Percentiles rank a stretch among this genome's conserved stretches.
phyloP scores from a whole-genome alignment of 23 tunicate species.

The Diplosoma virens region DNA sequence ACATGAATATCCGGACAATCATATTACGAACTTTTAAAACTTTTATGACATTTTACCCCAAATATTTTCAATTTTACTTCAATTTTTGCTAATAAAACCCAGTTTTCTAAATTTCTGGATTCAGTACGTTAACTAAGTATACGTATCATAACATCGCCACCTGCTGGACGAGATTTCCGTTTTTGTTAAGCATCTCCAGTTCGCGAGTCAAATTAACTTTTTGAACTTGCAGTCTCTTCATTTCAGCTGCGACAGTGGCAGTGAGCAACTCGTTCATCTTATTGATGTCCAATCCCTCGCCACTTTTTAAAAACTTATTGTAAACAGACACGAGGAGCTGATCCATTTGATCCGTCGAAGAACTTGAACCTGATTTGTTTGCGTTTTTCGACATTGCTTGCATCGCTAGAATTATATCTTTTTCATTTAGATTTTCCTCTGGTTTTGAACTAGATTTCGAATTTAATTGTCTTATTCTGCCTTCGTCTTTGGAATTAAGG shows the following conservation, averaged over 20 bases:
- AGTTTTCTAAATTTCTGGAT: too few relatives aligned
- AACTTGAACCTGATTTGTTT: background rate
- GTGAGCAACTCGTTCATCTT: constrained; percentile 52
- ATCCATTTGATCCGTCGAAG: constrained; percentile 3
- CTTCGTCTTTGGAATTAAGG: too few relatives aligned
- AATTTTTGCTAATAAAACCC: too few relatives aligned
- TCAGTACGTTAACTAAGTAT: too few relatives aligned
- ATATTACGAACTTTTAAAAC: too few relatives aligned
- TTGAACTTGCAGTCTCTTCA: constrained; percentile 47
- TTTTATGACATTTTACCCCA: too few relatives aligned
- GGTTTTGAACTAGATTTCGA: too few relatives aligned
- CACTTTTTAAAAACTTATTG: background rate
- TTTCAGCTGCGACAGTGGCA: constrained; percentile 56
- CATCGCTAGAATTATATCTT: background rate
- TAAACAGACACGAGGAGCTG: background rate
- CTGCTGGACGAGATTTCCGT: too few relatives aligned
- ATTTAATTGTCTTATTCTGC: too few relatives aligned
- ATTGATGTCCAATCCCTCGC: constrained; percentile 30
- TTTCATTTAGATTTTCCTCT: background rate
- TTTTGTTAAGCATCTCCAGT: constrained; percentile 32
- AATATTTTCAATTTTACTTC: too few relatives aligned
- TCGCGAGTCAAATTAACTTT: constrained; percentile 31
- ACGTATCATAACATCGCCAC: too few relatives aligned
- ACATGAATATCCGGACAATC: too few relatives aligned
- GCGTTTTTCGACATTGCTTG: background rate